Percentiles rank a stretch among this genome's conserved stretches.
These are phyloP conservation scores for Galeruca laticollis DNA, from an alignment of 2,888 invertebrate genomes.

Conservation along the genomic window DNA sequence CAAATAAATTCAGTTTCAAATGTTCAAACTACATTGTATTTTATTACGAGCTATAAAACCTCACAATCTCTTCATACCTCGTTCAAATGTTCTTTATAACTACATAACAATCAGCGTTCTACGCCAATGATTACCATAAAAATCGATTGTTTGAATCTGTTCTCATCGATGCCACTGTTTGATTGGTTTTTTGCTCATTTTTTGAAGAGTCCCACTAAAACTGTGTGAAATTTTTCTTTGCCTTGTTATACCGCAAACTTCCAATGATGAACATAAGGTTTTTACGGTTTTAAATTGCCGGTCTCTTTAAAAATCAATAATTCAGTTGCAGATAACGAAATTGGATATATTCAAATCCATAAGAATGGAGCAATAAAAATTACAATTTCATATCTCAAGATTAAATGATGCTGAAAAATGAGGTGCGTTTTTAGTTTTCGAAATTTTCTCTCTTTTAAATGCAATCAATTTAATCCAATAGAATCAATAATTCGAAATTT, in stretches of 20 bases:
- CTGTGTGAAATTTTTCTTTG: constrained; percentile 60
- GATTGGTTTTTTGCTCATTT: constrained; percentile 56
- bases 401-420: too few species aligned
- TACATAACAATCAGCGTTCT: not conserved
- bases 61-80: not conserved
- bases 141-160: constrained; percentile 52
- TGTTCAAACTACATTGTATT: too few species aligned
- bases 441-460: too few species aligned
- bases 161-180: constrained; percentile 59
- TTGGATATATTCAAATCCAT: not conserved
- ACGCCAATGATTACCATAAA: constrained; percentile 42
- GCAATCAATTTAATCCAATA: too few species aligned
- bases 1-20: too few species aligned
- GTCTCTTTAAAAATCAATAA: constrained; percentile 6
- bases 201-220: constrained; percentile 54
- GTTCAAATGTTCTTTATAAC: not conserved
- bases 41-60: too few species aligned
- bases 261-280: constrained; percentile 33
- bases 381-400: too few species aligned
- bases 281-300: constrained; percentile 26
- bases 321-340: constrained; percentile 2
- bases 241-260: constrained; percentile 44
- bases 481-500: too few species aligned
- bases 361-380: too few species aligned
- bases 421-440: too few species aligned